phyloP scores from a whole-genome alignment of 2,888 invertebrate genomes.

The Dicyrtomina minuta region DNA sequence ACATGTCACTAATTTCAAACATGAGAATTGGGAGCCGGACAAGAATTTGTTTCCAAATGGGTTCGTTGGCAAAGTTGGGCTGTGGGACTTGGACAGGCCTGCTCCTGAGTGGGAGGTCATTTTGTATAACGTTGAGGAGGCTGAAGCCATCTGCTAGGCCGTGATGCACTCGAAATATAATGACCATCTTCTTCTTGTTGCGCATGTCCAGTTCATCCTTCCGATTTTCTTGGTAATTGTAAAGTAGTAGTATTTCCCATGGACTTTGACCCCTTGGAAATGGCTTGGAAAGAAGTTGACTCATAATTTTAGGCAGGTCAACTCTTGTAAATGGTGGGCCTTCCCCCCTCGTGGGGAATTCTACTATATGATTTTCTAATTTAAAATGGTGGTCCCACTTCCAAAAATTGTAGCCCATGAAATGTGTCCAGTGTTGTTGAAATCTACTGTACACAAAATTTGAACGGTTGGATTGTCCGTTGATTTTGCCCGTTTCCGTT shows the following conservation, averaged over 20 bases:
- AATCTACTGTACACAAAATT: conserved; percentile 39
- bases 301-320: conserved; percentile 38
- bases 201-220: conserved; percentile 1
- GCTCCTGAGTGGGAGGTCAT: conserved; percentile 37
- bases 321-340: neutral
- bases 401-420: conserved; percentile 45
- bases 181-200: conserved; percentile 30
- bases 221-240: conserved; percentile 25
- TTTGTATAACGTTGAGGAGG: conserved; percentile 38
- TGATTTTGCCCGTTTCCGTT: no score
- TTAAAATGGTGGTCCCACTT: conserved; percentile 44
- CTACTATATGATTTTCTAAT: conserved; percentile 38
- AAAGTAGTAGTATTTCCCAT: conserved; percentile 44
- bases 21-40: conserved; percentile 30
- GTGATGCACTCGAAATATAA: conserved; percentile 44
- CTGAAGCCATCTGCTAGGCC: conserved; percentile 45
- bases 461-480: no score
- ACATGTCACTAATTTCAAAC: neutral
- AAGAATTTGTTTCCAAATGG: conserved; percentile 7
- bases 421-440: conserved; percentile 38
- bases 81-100: conserved; percentile 17
- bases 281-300: conserved; percentile 33
- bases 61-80: conserved; percentile 22
- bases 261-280: conserved; percentile 41
- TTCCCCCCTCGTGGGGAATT: neutral